Evolutionary conservation across 2,888 invertebrate species (phyloP).

Genomic region (Beris morrisii): DNA sequence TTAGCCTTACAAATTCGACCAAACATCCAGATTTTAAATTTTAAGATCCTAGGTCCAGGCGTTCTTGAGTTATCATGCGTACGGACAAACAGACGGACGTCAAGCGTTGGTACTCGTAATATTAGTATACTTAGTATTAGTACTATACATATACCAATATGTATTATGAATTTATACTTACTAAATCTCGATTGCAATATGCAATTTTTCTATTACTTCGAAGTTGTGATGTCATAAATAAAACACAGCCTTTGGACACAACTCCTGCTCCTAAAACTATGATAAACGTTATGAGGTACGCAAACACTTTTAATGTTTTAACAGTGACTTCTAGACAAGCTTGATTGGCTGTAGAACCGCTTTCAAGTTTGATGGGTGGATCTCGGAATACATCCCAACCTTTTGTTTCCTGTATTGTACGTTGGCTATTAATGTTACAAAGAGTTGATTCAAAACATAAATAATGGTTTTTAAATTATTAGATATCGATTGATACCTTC

Average conservation of each 20-base stretch:
- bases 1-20: no score
- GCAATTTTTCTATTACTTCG: conserved; percentile 73
- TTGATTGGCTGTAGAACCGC: conserved; percentile 86
- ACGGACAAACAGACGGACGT: no score
- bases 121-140: neutral
- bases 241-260: conserved; percentile 82
- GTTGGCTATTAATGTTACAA: conserved; percentile 61
- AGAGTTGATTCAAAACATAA: conserved; percentile 6
- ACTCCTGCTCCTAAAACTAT: conserved; percentile 85
- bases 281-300: conserved; percentile 82
- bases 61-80: no score
- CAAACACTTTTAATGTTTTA: conserved; percentile 79
- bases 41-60: no score
- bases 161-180: conserved; percentile 54
- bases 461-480: neutral
- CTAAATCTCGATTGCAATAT: conserved; percentile 84
- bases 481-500: conserved; percentile 66
- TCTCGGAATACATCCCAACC: conserved; percentile 97
- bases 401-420: conserved; percentile 84
- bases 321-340: conserved; percentile 83
- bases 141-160: neutral
- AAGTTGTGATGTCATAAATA: conserved; percentile 91
- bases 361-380: conserved; percentile 85
- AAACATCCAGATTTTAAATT: no score
- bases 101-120: neutral